These are phyloP conservation scores for Fregetta grallaria DNA, from an alignment of 2,113 vertebrate genomes.

Conservation along the genomic window DNA sequence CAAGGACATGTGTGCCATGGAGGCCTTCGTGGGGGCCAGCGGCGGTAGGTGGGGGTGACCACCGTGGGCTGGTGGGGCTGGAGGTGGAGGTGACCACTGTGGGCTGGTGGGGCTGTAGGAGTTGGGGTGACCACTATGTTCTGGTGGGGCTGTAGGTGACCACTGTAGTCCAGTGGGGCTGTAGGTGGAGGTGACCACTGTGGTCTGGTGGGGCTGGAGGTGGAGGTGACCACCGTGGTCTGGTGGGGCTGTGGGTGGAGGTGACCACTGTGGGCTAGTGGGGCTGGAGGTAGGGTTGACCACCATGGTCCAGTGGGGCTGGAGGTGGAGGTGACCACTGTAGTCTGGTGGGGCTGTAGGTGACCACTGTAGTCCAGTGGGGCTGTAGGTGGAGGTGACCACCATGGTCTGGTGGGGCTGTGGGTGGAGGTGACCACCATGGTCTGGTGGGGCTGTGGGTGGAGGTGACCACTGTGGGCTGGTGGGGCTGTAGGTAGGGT, in stretches of 20 bases:
- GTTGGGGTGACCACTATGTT: no score
- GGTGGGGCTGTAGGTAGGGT: no score
- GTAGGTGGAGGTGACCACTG: no score
- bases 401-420: background rate
- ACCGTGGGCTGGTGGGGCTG: no score
- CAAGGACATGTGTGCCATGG: constrained; percentile 70
- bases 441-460: constrained; percentile 26
- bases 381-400: background rate
- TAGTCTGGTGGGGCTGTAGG: no score
- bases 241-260: background rate
- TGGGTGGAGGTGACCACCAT: background rate
- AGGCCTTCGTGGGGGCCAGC: constrained; percentile 70
- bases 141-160: background rate
- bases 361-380: no score
- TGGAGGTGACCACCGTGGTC: background rate
- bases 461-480: no score
- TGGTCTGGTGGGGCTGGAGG: background rate
- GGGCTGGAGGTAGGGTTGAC: background rate
- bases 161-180: no score
- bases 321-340: background rate
- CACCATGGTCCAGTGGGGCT: accelerated
- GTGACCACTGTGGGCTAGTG: accelerated
- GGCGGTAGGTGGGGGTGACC: constrained; percentile 7
- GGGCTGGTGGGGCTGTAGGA: background rate
- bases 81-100: background rate